Conservation (phyloP, 1,140 invertebrate species). For the Drosophila equinoxialis region DNA sequence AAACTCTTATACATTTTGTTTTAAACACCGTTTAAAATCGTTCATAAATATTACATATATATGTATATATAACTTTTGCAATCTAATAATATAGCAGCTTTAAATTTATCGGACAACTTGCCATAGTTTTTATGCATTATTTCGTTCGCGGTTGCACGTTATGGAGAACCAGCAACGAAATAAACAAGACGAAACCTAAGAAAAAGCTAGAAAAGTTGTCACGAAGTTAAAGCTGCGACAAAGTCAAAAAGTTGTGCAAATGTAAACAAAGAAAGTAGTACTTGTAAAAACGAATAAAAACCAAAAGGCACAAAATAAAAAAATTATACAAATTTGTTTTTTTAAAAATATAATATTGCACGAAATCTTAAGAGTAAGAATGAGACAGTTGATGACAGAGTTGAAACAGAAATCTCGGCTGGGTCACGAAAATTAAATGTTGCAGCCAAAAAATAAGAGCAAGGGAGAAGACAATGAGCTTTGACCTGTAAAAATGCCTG, state of each 20-base stretch:
- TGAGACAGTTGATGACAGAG: conserved; percentile 2
- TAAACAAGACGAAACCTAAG: neutral
- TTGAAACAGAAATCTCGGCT: neutral
- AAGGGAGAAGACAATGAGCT: conserved; percentile 32
- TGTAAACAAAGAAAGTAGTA: conserved; percentile 1
- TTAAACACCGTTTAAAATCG: too few relatives aligned
- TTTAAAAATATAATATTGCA: neutral
- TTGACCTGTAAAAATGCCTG: conserved; percentile 36
- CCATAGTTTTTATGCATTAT: neutral
- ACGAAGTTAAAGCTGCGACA: neutral
- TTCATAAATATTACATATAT: too few relatives aligned
- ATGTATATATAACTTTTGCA: too few relatives aligned
- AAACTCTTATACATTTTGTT: too few relatives aligned
- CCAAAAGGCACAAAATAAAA: neutral
- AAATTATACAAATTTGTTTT: neutral
- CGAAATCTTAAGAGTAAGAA: neutral
- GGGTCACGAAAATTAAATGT: conserved; percentile 1
- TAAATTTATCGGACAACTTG: neutral
- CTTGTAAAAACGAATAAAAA: neutral
- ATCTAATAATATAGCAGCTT: neutral
- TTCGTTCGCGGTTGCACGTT: neutral
- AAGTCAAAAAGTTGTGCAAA: conserved; percentile 8
- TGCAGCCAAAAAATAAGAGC: neutral
- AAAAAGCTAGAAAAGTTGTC: neutral
- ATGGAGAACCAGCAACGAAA: neutral